A percentile compares a stretch with the other conserved stretches of the same genome.
Evolutionary conservation across 92 coral and sea anemone species (phyloP).

Genomic region (Scolanthus callimorphus): DNA sequence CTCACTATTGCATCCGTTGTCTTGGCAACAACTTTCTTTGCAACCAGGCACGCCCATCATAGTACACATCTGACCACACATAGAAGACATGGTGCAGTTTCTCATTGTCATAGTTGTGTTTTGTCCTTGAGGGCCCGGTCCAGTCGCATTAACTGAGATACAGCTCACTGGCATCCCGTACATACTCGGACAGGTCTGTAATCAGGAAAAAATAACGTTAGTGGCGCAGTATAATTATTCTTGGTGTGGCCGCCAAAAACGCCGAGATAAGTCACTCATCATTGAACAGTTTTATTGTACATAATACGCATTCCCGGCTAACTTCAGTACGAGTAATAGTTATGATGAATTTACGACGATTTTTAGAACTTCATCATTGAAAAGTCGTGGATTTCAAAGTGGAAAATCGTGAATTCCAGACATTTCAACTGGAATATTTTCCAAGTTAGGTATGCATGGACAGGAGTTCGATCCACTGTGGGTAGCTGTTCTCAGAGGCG

Average conservation of each 20-base stretch:
- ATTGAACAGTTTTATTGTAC: too few relatives aligned
- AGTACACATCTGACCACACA: not conserved
- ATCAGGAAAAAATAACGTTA: not conserved
- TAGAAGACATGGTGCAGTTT: not conserved
- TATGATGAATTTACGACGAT: not conserved
- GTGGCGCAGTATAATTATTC: not conserved
- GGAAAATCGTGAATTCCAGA: too few relatives aligned
- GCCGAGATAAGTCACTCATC: too few relatives aligned
- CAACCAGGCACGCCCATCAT: not conserved
- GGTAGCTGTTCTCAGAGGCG: too few relatives aligned
- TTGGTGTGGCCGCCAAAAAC: too few relatives aligned
- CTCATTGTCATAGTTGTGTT: not conserved
- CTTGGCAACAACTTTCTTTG: not conserved
- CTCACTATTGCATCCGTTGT: not conserved
- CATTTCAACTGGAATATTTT: not conserved
- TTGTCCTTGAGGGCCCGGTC: not conserved
- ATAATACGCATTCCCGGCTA: too few relatives aligned
- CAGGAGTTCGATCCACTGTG: too few relatives aligned
- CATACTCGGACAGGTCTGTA: not conserved
- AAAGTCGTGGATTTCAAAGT: too few relatives aligned
- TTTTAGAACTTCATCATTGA: too few relatives aligned
- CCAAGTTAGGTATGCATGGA: too few relatives aligned
- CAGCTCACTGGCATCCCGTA: not conserved
- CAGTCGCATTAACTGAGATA: not conserved
- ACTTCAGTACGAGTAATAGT: not conserved